Evolutionary conservation across 2,888 invertebrate genomes (phyloP).

Genomic region (Athalia rosae): DNA sequence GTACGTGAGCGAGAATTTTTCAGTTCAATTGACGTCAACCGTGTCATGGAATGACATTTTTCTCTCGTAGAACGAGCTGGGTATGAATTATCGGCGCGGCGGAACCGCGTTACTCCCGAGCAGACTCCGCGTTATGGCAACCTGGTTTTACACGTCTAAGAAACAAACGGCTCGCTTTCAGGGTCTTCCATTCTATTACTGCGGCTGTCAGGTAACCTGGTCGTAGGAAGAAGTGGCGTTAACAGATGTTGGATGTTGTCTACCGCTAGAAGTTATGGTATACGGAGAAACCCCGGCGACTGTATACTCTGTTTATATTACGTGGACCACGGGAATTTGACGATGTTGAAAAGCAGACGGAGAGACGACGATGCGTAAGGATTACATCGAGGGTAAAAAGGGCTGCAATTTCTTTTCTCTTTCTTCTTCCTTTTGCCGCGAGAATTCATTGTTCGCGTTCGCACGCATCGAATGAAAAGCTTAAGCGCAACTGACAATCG

Average conservation of each 20-base stretch:
- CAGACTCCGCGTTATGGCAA: background rate
- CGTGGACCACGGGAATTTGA: background rate
- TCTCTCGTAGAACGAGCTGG: background rate
- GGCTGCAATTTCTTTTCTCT: too few relatives aligned
- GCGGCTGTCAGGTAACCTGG: slow-evolving; percentile 18
- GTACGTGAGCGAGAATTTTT: background rate
- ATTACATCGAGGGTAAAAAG: background rate
- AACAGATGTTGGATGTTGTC: slow-evolving; percentile 18
- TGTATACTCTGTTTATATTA: background rate
- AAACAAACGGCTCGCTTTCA: slow-evolving; percentile 35
- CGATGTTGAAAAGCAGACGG: too few relatives aligned
- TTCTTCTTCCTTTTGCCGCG: too few relatives aligned
- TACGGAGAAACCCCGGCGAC: background rate
- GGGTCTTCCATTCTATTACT: slow-evolving; percentile 29
- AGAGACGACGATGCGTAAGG: background rate
- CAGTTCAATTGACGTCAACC: slow-evolving; percentile 28
- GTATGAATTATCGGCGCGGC: slow-evolving; percentile 13
- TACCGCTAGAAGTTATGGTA: background rate
- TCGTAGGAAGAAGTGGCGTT: slow-evolving; percentile 14
- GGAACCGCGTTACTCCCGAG: background rate
- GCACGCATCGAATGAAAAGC: too few relatives aligned
- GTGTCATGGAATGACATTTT: slow-evolving; percentile 13
- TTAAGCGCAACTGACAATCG: too few relatives aligned
- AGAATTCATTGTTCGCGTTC: too few relatives aligned
- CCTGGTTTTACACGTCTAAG: slow-evolving; percentile 30